Evolutionary conservation across 2,113 vertebrate genomes (phyloP), one percentile per base, ranked within the genome.

Genomic region (Xiphophorus hellerii): DNA sequence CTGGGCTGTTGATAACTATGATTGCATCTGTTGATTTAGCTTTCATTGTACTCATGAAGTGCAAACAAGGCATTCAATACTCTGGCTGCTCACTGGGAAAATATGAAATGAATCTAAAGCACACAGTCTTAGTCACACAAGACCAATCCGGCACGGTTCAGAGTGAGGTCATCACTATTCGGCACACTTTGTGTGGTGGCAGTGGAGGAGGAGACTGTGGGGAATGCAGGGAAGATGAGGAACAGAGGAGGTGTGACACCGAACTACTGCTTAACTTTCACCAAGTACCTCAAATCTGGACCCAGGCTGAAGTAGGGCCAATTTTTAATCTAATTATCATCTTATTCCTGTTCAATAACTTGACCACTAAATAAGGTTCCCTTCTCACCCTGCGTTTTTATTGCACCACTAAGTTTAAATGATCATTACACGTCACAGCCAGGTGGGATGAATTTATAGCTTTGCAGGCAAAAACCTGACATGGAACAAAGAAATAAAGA

Each of bases 61-160:
- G n/a, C 66, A 66, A 87, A 83, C 78, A 82, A 74, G 54, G 42
- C 69, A 76, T 69, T 25, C 4, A 17, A 76, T 71, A 71, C 72
- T 51, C 54, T 20, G 60, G 63, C 76, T 33, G 64, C 31, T 84
- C 81, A 82, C 74, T 28, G 65, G 48, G 39, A 77, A 73, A 30
- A 78, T 73, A 73, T 78, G 51, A 63, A 84, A 72, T n/a, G 62
- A 73, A 89, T 82, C 81, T 86, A 71, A 86, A 87, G 37, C 85
- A 83, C 60, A 78, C 68, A 71, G 74, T 48, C 71, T 83, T 77
- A 77, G 79, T 88, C 85, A 75, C 73, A 84, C 73, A 77, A 70
- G 25, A 69, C 62, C 30, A 65, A 67, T 64, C 30, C 8, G 44
- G 58, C 63, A 72, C 71, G 77, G 73, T 71, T 89, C 80, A 83